Conservation (phyloP, 2,113 vertebrate genomes). For the Glareola pratincola region DNA sequence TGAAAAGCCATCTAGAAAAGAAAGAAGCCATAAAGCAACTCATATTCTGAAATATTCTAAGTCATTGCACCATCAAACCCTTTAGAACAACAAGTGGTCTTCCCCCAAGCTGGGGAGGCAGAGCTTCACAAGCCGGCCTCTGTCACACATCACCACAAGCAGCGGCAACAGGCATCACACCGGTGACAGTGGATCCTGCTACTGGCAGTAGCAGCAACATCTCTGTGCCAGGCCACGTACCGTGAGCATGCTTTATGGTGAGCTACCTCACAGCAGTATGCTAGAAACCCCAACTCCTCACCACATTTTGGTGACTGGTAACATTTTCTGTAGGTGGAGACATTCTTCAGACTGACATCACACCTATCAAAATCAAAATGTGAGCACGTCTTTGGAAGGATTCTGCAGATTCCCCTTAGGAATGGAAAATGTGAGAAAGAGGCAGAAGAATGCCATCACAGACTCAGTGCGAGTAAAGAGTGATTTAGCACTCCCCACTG, state of each 20-base stretch:
- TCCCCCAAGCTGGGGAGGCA: neutral
- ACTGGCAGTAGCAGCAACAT: neutral
- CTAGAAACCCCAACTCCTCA: neutral
- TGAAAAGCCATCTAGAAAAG: constrained; percentile 82
- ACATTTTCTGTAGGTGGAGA: neutral
- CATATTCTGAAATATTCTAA: neutral
- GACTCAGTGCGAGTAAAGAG: neutral
- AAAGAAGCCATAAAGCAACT: neutral
- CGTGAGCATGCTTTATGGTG: rapidly evolving
- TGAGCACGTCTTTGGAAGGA: neutral
- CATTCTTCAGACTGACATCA: neutral
- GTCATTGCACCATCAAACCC: neutral
- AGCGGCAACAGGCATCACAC: rapidly evolving
- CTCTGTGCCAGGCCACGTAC: neutral
- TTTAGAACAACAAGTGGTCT: neutral
- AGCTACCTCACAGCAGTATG: neutral
- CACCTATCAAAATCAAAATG: neutral
- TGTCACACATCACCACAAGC: neutral
- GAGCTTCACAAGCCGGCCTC: neutral
- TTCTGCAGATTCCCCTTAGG: neutral
- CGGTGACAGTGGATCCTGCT: neutral
- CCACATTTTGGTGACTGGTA: neutral
- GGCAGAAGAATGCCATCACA: neutral
- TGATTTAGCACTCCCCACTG: neutral
- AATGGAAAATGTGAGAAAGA: neutral